Evolutionary conservation across 2,797 vertebrate species (phyloP).

Genomic region (Acrossocheilus fasciatus): DNA sequence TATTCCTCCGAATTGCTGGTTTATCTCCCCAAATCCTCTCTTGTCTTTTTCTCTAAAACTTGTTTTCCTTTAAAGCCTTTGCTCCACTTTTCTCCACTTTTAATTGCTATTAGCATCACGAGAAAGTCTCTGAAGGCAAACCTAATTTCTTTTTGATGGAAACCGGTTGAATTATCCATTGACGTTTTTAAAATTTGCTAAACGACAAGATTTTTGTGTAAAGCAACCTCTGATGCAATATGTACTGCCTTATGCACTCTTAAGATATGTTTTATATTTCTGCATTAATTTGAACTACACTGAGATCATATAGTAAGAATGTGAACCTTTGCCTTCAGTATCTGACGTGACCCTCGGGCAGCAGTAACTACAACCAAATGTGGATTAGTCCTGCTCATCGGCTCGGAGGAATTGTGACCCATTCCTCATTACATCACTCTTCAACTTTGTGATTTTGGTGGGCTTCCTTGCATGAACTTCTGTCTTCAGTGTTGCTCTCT

Average conservation of each 20-base stretch:
- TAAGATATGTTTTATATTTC: background rate
- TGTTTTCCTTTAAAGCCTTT: background rate
- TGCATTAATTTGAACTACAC: background rate
- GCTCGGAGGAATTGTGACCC: background rate
- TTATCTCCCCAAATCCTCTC: background rate
- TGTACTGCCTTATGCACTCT: background rate
- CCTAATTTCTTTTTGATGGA: background rate
- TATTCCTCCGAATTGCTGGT: background rate
- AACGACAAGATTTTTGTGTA: background rate
- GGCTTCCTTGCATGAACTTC: background rate
- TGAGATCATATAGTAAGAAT: background rate
- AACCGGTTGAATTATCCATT: background rate
- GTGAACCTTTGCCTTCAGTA: background rate
- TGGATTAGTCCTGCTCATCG: background rate
- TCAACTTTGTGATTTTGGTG: background rate
- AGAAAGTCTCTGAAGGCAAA: background rate
- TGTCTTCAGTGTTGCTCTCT: background rate
- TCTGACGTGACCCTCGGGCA: background rate
- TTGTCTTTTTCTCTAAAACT: background rate
- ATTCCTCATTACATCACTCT: background rate
- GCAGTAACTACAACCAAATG: conserved; percentile 7
- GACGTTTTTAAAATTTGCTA: background rate
- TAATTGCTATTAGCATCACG: background rate
- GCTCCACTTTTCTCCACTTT: background rate
- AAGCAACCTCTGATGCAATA: conserved; percentile 2